These are phyloP conservation scores for Caenorhabditis wallacei DNA, from an alignment of 2,888 invertebrate genomes.

Conservation along the genomic window DNA sequence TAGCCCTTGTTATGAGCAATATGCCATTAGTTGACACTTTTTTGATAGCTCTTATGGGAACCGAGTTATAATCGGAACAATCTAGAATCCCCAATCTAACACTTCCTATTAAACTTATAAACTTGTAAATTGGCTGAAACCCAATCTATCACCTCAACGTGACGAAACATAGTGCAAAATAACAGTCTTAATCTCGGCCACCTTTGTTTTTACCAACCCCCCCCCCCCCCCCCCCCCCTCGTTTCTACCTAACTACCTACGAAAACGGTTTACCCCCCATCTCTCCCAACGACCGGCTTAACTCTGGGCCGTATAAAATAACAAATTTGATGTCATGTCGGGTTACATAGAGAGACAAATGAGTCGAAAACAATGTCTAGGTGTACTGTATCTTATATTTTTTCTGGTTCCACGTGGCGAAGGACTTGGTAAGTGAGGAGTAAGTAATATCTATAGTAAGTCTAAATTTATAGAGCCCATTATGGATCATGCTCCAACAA, in stretches of 20 bases:
- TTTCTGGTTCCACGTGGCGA: not conserved
- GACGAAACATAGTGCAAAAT: no score
- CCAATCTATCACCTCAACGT: no score
- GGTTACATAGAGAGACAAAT: not conserved
- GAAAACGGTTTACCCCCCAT: not conserved
- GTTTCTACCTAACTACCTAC: no score
- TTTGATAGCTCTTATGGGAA: not conserved
- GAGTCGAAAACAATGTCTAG: constrained; percentile 3
- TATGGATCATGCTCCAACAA: not conserved
- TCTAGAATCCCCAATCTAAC: no score
- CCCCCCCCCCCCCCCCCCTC: not conserved
- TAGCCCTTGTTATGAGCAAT: no score
- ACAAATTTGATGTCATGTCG: constrained; percentile 29
- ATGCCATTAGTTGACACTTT: no score
- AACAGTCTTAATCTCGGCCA: no score
- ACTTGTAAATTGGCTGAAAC: no score
- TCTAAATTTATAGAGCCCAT: constrained; percentile 1
- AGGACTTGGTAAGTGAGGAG: not conserved
- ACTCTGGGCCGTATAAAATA: constrained; percentile 20
- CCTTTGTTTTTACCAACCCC: no score
- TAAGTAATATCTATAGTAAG: not conserved
- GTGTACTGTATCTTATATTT: constrained; percentile 8
- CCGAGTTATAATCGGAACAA: no score
- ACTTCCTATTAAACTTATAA: no score
- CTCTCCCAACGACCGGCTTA: not conserved